Base-by-base conservation (phyloP, 2,888 invertebrate species). In the Hyalella azteca region DNA sequence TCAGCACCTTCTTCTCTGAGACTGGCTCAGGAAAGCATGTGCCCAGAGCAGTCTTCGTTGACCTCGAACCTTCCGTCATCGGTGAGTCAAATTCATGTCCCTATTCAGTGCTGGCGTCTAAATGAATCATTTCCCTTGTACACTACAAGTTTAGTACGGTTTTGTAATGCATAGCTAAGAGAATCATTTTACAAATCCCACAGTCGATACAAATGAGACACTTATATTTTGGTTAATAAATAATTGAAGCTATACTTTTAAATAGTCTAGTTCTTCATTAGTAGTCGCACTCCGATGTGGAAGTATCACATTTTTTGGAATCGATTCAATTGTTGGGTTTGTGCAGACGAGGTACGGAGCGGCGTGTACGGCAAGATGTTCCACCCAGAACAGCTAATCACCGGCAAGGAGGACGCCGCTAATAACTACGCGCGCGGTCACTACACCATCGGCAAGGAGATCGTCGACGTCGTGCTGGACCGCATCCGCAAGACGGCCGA, bases 401-500 rank as follows among this genome's bases (percentile, higher is more conserved):
- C 89, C 48, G 90, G 89, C 59, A 89, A 89, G 85, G 89, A 89
- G 85, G 89, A 89, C 85, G 89, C 89, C 22, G 89, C 89, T 82
- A 89, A 89, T 89, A n/a, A n/a, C n/a, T n/a, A 88, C 81, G 88
- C 88, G 3, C 88, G 94, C 92, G 88, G 94, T 91, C 87, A 94
- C 82, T 90, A 89, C 85, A 90, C 90, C n/a, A 94, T 95, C 77
- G 93, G 93, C 77, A 90, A 90, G 85, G 94, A 94, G 86, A 91
- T 94, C 85, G 91, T 95, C 66, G 92, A 91, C 75, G 90, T 91
- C 3, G 93, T 93, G 0, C 91, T 93, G 89, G 92, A 93, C 86
- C 89, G 93, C 60, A 89, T 94, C 80, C 92, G 95, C 85, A 94
- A 93, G 87, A 88, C 94, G 85, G 91, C 94, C 1, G 95, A 95